These are phyloP conservation scores for Elymnias hypermnestra DNA, from an alignment of 1,140 invertebrate species.

Conservation along the genomic window DNA sequence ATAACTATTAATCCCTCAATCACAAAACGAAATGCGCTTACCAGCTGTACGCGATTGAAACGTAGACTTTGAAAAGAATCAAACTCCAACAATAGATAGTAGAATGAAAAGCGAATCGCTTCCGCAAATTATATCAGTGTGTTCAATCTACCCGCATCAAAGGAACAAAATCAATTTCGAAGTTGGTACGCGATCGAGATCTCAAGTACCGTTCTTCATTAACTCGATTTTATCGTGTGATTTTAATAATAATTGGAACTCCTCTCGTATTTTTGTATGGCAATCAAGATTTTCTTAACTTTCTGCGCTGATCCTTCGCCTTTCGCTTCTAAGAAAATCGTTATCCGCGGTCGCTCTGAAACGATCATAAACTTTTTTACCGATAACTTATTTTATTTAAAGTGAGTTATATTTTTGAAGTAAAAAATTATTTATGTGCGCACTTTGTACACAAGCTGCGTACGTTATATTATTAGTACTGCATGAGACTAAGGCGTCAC, in stretches of 20 bases:
- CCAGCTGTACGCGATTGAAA: conserved; percentile 6
- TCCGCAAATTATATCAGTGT: conserved; percentile 51
- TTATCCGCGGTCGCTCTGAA: no score
- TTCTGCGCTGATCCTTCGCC: conserved; percentile 34
- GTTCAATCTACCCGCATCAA: conserved; percentile 42
- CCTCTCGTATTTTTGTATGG: conserved; percentile 48
- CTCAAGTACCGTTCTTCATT: conserved; percentile 64
- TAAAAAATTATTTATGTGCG: no score
- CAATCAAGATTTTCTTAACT: conserved; percentile 55
- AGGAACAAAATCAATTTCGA: conserved; percentile 68
- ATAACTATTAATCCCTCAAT: conserved; percentile 10
- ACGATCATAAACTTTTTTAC: no score
- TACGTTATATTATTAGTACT: no score
- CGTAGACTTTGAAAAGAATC: conserved; percentile 21
- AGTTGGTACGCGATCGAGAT: conserved; percentile 49
- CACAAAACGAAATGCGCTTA: conserved; percentile 6
- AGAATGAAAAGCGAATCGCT: conserved; percentile 32
- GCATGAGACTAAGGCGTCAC: no score
- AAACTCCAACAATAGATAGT: conserved; percentile 19
- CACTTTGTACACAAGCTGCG: no score
- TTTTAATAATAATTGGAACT: conserved; percentile 71
- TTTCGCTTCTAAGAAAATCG: conserved; percentile 23
- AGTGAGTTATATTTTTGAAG: no score
- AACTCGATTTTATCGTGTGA: conserved; percentile 67
- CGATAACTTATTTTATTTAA: no score